Evolutionary conservation across 1,140 invertebrate genomes (phyloP), one percentile per base, ranked within the genome.

Genomic region (Tribolium madens): DNA sequence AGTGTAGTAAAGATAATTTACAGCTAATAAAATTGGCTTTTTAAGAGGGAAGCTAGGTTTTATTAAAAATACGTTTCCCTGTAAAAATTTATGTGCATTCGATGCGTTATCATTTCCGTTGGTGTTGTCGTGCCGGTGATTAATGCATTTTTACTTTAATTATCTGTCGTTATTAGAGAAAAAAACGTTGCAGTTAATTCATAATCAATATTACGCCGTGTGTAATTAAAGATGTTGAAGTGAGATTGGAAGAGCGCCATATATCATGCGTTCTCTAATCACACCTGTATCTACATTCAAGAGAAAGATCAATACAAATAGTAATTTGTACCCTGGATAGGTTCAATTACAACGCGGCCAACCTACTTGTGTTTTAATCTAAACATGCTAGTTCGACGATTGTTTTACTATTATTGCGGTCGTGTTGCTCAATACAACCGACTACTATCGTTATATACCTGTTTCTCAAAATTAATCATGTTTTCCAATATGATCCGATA

Each of bases 271-370:
- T n/a, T 31, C 50, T 60, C 50, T 76, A 76, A 76, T 76, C 75
- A 36, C 26, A 53, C 60, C 68, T 71, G 36, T 33, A 76, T 76
- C 75, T 71, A 76, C 64, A n/a, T n/a, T n/a, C n/a, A 76, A 33
- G 71, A 47, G 64, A 76, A 71, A 57, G 70, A 76, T 76, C 75
- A 57, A 76, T 76, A 76, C 64, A 50, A 71, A 76, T 76, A 42
- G 53, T 71, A 76, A 76, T 71, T 76, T 71, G 75, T 71, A 42
- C 36, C 52, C 75, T 64, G 57, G 57, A 64, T 64, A 33, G 57
- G 57, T 64, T 64, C 57, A 33, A 64, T 64, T 64, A 57, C 52
- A 57, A 57, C 52, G 18, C 52, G 17, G 18, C 52, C 52, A 57
- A 57, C 52, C 52, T 57, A 57, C 52, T 57, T 57, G 52, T 17